These are phyloP conservation scores for Drosophila meridionalis DNA, from an alignment of 2,888 invertebrate genomes.

Conservation along the genomic window DNA sequence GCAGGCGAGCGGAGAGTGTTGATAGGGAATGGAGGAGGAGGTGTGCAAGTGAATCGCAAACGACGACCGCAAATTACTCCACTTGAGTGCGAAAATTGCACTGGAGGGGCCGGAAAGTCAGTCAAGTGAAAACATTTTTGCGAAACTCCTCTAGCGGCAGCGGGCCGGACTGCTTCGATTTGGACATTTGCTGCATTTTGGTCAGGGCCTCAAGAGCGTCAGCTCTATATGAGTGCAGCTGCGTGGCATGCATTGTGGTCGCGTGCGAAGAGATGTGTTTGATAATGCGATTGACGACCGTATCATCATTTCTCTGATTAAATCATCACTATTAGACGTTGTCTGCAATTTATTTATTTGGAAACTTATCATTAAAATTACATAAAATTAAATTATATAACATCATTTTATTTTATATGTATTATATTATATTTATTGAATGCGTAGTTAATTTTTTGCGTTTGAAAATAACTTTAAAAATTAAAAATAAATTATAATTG, in stretches of 20 bases:
- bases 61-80: slow-evolving; percentile 74
- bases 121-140: slow-evolving; percentile 64
- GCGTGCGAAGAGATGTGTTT: slow-evolving; percentile 27
- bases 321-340: slow-evolving; percentile 15
- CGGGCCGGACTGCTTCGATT: slow-evolving; percentile 30
- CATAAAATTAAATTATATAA: background rate
- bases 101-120: slow-evolving; percentile 57
- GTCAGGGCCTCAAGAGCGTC: slow-evolving; percentile 16
- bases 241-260: slow-evolving; percentile 19
- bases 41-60: slow-evolving; percentile 43
- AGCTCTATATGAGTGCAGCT: slow-evolving; percentile 21
- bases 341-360: too few relatives aligned
- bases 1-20: background rate
- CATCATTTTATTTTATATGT: background rate
- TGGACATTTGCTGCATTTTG: slow-evolving; percentile 40
- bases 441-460: too few relatives aligned
- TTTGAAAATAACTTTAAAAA: too few relatives aligned
- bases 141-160: slow-evolving; percentile 31
- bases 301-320: slow-evolving; percentile 11
- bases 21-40: background rate
- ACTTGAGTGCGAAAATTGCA: slow-evolving; percentile 77
- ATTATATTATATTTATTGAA: background rate
- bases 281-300: slow-evolving; percentile 8
- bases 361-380: background rate
- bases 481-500: too few relatives aligned